A percentile compares a stretch with the other conserved stretches of the same genome.
phyloP scores from a whole-genome alignment of 2,113 vertebrate genomes.

The Trematocara nigrifrons region DNA sequence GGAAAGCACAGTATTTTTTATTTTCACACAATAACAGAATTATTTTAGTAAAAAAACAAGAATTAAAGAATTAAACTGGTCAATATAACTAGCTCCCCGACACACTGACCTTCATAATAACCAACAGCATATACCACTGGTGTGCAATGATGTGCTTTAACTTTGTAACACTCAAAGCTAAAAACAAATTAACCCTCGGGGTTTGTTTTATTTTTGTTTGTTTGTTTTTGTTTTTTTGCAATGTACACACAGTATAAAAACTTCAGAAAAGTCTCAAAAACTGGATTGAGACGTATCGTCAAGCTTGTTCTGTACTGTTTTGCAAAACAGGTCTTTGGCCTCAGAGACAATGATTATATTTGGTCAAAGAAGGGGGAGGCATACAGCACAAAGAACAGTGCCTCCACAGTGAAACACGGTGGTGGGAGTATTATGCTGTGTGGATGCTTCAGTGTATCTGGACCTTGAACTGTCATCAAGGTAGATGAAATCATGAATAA shows the following conservation, averaged over 20 bases:
- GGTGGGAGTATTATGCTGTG: neutral
- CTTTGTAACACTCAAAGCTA: neutral
- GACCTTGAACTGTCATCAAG: neutral
- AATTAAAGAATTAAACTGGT: neutral
- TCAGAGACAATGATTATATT: neutral
- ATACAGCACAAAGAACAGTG: neutral
- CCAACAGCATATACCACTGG: neutral
- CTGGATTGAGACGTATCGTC: neutral
- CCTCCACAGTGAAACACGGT: neutral
- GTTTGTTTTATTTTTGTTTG: neutral
- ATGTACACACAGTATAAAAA: neutral
- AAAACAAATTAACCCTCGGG: neutral
- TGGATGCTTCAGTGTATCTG: neutral
- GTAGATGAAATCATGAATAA: neutral
- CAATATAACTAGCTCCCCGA: neutral
- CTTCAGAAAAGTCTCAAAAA: neutral
- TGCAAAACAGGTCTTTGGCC: neutral
- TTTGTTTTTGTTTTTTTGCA: neutral
- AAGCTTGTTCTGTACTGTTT: neutral
- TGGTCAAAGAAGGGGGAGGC: neutral
- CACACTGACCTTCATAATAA: neutral
- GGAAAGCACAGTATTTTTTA: neutral
- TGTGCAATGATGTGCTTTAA: neutral
- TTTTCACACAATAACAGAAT: neutral
- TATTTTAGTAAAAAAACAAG: neutral